Evolutionary conservation across 1,140 invertebrate genomes (phyloP), one percentile per base, ranked within the genome.

Genomic region (Drosophila auraria): DNA sequence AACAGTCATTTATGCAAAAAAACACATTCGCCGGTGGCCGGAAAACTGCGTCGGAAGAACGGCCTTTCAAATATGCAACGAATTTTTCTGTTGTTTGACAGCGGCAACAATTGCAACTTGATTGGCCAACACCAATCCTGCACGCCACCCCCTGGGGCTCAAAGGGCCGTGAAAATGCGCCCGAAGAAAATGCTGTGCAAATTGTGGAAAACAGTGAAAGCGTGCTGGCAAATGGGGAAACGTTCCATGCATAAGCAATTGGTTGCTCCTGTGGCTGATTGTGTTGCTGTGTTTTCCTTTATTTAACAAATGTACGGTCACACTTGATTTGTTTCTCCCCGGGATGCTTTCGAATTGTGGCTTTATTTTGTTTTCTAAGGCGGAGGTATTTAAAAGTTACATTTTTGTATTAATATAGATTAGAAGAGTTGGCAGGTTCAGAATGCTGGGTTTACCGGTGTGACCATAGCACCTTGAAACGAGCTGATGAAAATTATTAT

Each of bases 1-100:
- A 1, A 9, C 8, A n/a, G 14, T 82, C 83, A 86, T 78, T 86
- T 86, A 86, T 84, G 82, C 82, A n/a, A 84, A 61, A 56, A 57
- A 57, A 82, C 63, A 42, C 45, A 72, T 73, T 72, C 20, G 65
- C 27, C 74, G 57, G 15, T 57, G 44, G 36, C 50, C 56, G 53
- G 49, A 23, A 64, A 82, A 65, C 49, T n/a, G 63, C 60, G 63
- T 54, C 53, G 47, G 50, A 30, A 36, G 14, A 9, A 14, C 36
- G 23, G 49, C 50, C 61, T 20, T 56, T 70, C 56, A 62, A 51
- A 65, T 42, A 66, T 83, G 77, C 82, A 83, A 51, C 66, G 64
- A 69, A 60, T 63, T 81, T 71, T 38, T 14, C 45, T 17, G 54
- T 50, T 71, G 59, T 71, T 82, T 77, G 79, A 42, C 57, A 49